Evolutionary conservation across 1,140 invertebrate species (phyloP).

Genomic region (Drosophila pectinifera): DNA sequence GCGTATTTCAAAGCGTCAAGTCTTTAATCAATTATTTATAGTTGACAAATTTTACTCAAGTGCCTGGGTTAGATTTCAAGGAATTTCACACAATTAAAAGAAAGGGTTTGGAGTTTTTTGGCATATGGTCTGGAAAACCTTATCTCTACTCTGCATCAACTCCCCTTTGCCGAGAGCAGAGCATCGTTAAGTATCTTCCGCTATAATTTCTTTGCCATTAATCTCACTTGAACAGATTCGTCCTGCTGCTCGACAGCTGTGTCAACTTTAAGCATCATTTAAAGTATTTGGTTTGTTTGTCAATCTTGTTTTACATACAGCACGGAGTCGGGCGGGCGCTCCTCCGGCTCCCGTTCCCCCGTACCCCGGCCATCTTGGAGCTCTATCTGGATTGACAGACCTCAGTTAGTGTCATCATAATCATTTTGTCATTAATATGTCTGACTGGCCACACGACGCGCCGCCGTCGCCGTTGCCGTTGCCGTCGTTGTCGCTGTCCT

Average conservation of each 20-base stretch:
- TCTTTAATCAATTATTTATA: too few species aligned
- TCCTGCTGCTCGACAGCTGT: conserved; percentile 41
- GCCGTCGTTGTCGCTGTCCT: conserved; percentile 24
- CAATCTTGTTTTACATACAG: conserved; percentile 60
- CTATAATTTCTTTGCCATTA: conserved; percentile 39
- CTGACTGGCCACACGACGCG: conserved; percentile 69
- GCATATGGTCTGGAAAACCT: not conserved
- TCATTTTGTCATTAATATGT: conserved; percentile 85
- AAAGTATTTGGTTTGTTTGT: conserved; percentile 56
- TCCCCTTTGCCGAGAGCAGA: not conserved
- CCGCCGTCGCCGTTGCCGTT: conserved; percentile 40
- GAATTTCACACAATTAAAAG: too few species aligned
- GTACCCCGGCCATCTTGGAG: not conserved
- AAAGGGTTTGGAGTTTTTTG: not conserved
- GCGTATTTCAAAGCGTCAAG: too few species aligned
- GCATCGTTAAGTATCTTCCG: conserved; percentile 1
- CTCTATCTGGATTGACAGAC: conserved; percentile 50
- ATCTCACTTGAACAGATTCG: conserved; percentile 40
- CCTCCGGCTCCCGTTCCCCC: not conserved
- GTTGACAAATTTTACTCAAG: not conserved
- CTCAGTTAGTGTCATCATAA: conserved; percentile 81
- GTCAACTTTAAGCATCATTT: conserved; percentile 58
- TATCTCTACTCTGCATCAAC: not conserved
- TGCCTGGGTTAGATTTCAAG: too few species aligned
- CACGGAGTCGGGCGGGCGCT: conserved; percentile 6